Evolutionary conservation across 2,888 invertebrate species (phyloP).

Genomic region (Strigamia crassipes): DNA sequence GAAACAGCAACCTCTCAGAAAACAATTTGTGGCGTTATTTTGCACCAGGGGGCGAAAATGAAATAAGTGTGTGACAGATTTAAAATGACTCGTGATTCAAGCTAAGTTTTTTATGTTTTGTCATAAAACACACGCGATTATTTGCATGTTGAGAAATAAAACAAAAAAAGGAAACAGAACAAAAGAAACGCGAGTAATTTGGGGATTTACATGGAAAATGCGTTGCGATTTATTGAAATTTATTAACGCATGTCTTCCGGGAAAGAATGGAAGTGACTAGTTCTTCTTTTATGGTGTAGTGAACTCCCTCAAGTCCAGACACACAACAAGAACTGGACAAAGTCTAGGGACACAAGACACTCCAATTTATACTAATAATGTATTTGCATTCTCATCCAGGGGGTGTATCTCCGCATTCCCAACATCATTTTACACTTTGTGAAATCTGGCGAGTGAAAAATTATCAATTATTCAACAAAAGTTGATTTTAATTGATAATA

Average conservation of each 20-base stretch:
- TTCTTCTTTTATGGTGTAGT: neutral
- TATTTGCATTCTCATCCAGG: no score
- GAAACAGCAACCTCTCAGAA: constrained; percentile 22
- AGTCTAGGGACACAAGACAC: no score
- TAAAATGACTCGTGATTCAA: neutral
- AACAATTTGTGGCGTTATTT: constrained; percentile 21
- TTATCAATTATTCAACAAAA: no score
- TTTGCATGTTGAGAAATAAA: neutral
- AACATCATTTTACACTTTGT: no score
- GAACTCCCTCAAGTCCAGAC: no score
- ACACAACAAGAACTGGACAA: no score
- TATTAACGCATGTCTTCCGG: neutral
- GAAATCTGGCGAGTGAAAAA: no score
- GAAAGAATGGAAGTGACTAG: neutral
- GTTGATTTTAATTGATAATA: no score
- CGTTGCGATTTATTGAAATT: neutral
- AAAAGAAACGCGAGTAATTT: neutral
- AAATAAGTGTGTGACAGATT: constrained; percentile 23
- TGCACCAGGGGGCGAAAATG: constrained; percentile 24
- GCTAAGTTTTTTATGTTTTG: neutral
- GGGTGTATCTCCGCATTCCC: no score
- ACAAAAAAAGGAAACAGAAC: no score
- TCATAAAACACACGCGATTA: neutral
- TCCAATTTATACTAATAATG: no score
- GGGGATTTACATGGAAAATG: neutral